Evolutionary conservation across 1,140 invertebrate genomes (phyloP).

Genomic region (Papilio glaucus): DNA sequence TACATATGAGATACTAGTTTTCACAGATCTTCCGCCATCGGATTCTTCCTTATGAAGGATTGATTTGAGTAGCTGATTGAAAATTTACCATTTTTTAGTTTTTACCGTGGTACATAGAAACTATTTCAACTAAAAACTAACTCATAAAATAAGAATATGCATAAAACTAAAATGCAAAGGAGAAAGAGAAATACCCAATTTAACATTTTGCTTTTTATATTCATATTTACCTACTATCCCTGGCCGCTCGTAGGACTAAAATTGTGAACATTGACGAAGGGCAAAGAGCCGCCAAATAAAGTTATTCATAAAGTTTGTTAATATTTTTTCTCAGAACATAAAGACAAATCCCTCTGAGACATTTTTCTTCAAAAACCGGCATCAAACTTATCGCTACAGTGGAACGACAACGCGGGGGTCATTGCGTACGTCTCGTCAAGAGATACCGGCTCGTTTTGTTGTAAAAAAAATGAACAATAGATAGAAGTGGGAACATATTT

Average conservation of each 20-base stretch:
- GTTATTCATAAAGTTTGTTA: constrained; percentile 41
- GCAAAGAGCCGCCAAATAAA: constrained; percentile 34
- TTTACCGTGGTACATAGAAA: neutral
- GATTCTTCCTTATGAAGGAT: no score
- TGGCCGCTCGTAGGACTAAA: constrained; percentile 24
- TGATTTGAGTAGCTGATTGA: no score
- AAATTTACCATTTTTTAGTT: no score
- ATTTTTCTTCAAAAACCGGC: constrained; percentile 39
- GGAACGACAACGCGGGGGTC: constrained; percentile 40
- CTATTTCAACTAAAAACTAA: neutral
- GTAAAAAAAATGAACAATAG: constrained; percentile 49
- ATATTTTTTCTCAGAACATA: constrained; percentile 41
- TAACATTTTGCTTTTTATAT: neutral
- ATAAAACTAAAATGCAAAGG: neutral
- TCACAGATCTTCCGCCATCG: no score
- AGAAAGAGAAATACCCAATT: neutral
- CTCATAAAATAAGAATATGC: neutral
- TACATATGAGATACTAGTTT: no score
- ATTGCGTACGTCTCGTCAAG: constrained; percentile 38
- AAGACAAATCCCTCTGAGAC: constrained; percentile 44
- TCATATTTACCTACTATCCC: constrained; percentile 35
- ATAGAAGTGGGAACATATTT: constrained; percentile 62
- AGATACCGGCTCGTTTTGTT: constrained; percentile 40
- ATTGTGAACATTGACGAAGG: constrained; percentile 29
- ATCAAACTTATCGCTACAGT: constrained; percentile 48